Base-by-base conservation (phyloP, 2,888 invertebrate genomes). In the Mesochorus sp. region DNA sequence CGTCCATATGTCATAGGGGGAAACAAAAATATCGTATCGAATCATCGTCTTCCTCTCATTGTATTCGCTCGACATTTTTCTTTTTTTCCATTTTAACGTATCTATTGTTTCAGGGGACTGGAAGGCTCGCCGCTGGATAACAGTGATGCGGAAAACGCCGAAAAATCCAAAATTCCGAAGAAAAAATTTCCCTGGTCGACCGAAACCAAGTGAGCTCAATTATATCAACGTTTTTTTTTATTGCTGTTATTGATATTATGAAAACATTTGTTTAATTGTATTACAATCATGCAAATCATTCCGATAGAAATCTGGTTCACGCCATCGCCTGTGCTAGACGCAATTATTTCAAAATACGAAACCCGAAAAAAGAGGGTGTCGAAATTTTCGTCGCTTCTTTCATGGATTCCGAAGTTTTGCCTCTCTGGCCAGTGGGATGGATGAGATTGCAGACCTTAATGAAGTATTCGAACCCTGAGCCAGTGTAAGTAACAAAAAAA, bases 151-250 rank as follows among this genome's bases (percentile, higher is more conserved):
- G 91, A 87, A 59, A 82, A 83, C 42, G 24, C 87, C 53, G 93
- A 93, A 28, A 93, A 94, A 44, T 89, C 91, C 49, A 93, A 93
- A 79, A 92, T 94, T 59, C 96, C 96, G 1, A 94, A 95, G 85
- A 94, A 94, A 21, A 93, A 94, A 76, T 96, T 96, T 91, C 93
- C 94, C 26, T 96, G 96, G 96, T 94, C 94, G 61, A 93, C 93
- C 47, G 93, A 94, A 85, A 91, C 93, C 47, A 94, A 93, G 94
- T 94, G 89, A 86, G 90, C 86, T 61, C 37, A n/a, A n/a, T n/a
- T n/a, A n/a, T n/a, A n/a, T 4, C 3, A 8, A 1, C 19, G 2
- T 26, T 6, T 28, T 24, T 21, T 24, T 12, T 53, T 8, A 14
- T 44, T 31, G 3, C 10, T 17, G 8, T 10, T 1, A 31, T 28